These are phyloP conservation scores for Actenoides hombroni DNA, from an alignment of 2,113 vertebrate species.

Conservation along the genomic window DNA sequence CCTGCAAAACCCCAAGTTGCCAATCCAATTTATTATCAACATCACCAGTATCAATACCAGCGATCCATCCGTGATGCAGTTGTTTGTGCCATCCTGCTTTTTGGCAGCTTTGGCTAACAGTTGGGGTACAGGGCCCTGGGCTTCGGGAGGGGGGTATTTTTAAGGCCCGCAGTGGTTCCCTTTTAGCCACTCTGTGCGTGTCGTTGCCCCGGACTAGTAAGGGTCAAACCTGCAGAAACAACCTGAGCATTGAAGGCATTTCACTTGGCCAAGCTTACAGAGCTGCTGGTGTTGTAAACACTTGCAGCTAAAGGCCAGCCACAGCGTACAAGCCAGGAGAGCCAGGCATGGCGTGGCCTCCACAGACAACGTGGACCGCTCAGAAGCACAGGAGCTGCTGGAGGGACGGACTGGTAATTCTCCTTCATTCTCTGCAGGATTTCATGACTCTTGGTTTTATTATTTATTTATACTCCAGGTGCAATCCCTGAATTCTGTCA, in stretches of 20 bases:
- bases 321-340: neutral
- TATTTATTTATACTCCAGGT: neutral
- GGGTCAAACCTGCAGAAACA: neutral
- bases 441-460: neutral
- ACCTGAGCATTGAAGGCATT: neutral
- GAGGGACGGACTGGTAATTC: neutral
- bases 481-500: neutral
- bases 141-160: neutral
- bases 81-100: neutral
- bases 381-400: neutral
- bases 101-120: neutral
- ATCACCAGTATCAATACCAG: neutral
- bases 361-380: neutral
- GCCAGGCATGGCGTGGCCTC: accelerated
- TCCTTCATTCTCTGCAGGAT: neutral
- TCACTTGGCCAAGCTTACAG: neutral
- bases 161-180: neutral
- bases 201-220: neutral
- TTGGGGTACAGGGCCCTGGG: neutral
- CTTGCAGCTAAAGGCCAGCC: neutral
- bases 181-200: neutral
- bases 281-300: neutral
- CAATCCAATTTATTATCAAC: neutral
- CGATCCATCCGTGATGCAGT: neutral
- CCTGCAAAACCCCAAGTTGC: neutral